Evolutionary conservation across 2,888 invertebrate species (phyloP).

Genomic region (Hemicrepidius hirtus): DNA sequence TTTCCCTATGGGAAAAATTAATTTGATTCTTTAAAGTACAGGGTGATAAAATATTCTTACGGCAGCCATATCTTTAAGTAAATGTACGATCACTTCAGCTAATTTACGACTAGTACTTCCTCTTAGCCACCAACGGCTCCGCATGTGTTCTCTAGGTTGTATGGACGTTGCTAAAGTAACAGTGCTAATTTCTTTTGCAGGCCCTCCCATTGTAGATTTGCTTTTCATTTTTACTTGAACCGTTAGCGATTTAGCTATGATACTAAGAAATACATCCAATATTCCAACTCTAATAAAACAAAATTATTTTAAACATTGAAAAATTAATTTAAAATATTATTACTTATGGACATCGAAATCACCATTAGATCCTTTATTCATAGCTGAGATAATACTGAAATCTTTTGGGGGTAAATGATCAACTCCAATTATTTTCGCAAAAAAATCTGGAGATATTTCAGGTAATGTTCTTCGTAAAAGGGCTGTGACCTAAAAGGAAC

Average conservation of each 20-base stretch:
- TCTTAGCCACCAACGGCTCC: conserved; percentile 87
- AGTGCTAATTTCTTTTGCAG: conserved; percentile 74
- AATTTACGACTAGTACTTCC: conserved; percentile 89
- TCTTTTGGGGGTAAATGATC: conserved; percentile 83
- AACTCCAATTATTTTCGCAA: conserved; percentile 86
- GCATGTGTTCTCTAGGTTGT: conserved; percentile 76
- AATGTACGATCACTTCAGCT: conserved; percentile 89
- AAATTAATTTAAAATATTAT: too few relatives aligned
- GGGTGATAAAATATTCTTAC: conserved; percentile 74
- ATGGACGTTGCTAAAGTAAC: conserved; percentile 77
- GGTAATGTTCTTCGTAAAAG: conserved; percentile 90
- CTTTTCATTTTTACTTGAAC: conserved; percentile 86
- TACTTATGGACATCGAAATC: conserved; percentile 75
- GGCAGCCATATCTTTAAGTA: conserved; percentile 94
- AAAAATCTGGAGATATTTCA: conserved; percentile 89
- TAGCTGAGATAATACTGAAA: conserved; percentile 82
- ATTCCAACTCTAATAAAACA: conserved; percentile 79
- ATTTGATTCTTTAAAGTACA: background rate
- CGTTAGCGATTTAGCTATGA: conserved; percentile 92
- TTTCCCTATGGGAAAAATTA: conserved; percentile 81
- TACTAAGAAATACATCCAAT: conserved; percentile 91
- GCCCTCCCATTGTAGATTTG: conserved; percentile 69
- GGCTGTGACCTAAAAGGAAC: conserved; percentile 81
- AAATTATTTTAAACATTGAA: background rate
- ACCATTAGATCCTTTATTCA: conserved; percentile 72